These are phyloP conservation scores for Villa cingulata DNA, from an alignment of 2,888 invertebrate species.

Conservation along the genomic window DNA sequence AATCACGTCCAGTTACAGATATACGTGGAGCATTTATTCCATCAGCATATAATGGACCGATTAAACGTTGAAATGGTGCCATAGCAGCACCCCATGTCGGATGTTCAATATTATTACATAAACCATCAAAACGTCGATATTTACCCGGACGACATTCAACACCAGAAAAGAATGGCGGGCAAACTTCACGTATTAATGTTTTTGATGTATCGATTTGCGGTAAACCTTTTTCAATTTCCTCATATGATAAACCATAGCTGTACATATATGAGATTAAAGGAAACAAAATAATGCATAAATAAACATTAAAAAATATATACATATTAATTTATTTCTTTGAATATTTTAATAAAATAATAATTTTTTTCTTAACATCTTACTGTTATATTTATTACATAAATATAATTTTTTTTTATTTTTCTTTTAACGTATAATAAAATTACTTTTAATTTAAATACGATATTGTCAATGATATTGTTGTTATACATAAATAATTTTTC, in stretches of 20 bases:
- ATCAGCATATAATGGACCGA: slow-evolving; percentile 68
- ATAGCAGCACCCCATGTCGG: slow-evolving; percentile 82
- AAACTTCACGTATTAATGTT: slow-evolving; percentile 71
- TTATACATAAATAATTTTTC: too few species aligned
- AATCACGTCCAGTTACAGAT: slow-evolving; percentile 57
- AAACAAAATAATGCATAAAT: too few species aligned
- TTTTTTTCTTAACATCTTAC: too few species aligned
- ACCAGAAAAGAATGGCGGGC: slow-evolving; percentile 75
- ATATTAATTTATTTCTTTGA: too few species aligned
- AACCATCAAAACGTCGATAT: slow-evolving; percentile 72
- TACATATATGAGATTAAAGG: slow-evolving; percentile 9
- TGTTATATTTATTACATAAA: too few species aligned
- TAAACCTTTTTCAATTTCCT: slow-evolving; percentile 76
- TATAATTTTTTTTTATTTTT: too few species aligned
- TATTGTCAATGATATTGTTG: too few species aligned
- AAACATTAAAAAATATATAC: too few species aligned
- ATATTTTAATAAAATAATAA: too few species aligned
- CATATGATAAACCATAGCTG: slow-evolving; percentile 71
- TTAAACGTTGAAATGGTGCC: slow-evolving; percentile 68
- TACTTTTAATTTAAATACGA: too few species aligned
- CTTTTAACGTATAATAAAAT: too few species aligned
- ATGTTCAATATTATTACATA: slow-evolving; percentile 77
- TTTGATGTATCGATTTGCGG: slow-evolving; percentile 80
- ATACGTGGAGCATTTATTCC: slow-evolving; percentile 74
- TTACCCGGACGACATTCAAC: slow-evolving; percentile 81